These are phyloP conservation scores for Lochmaea crataegi DNA, from an alignment of 2,888 invertebrate genomes.

Conservation along the genomic window DNA sequence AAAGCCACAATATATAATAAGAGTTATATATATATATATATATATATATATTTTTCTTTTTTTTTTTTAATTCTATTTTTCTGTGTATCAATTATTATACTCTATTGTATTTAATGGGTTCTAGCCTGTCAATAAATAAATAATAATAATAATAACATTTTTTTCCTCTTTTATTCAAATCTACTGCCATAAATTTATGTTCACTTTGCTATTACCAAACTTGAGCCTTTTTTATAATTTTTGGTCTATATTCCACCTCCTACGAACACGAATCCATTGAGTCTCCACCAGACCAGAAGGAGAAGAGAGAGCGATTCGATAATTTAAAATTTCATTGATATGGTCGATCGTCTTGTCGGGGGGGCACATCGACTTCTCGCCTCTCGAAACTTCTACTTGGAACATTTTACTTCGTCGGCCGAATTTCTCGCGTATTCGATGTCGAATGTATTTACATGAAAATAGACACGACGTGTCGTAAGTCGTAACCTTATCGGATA, in stretches of 20 bases:
- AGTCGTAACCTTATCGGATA: conserved; percentile 27
- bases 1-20: no score
- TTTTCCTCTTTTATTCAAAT: no score
- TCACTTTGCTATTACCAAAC: no score
- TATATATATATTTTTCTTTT: no score
- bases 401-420: conserved; percentile 34
- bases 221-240: no score
- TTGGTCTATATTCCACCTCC: neutral
- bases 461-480: neutral
- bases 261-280: neutral
- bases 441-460: conserved; percentile 33
- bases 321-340: conserved; percentile 16
- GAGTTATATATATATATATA: no score
- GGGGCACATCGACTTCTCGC: conserved; percentile 13
- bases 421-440: conserved; percentile 40
- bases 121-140: no score
- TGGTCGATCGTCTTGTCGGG: neutral
- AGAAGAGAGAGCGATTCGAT: conserved; percentile 13
- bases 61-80: no score
- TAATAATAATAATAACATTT: no score
- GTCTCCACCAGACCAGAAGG: neutral
- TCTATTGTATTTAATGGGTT: no score
- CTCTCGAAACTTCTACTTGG: conserved; percentile 17
- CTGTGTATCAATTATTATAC: no score
- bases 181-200: no score